Conservation (phyloP, 1,140 invertebrate genomes). For the Drosophila nigrodunni region DNA sequence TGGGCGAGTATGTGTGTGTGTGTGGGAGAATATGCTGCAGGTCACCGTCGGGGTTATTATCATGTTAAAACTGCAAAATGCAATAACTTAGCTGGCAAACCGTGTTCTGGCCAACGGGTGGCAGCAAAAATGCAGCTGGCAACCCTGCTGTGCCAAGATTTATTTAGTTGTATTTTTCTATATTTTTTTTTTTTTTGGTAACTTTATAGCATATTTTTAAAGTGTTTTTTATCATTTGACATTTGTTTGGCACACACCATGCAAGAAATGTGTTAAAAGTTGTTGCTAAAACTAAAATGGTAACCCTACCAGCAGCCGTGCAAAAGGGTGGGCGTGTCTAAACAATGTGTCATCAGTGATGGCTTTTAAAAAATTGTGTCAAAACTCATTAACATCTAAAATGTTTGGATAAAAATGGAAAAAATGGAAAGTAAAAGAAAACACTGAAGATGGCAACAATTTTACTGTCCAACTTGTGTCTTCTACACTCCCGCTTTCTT, state of each 20-base stretch:
- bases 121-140: not conserved
- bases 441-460: constrained; percentile 7
- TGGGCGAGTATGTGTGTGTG: constrained; percentile 17
- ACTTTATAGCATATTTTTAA: constrained; percentile 19
- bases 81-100: constrained; percentile 65
- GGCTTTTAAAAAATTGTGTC: constrained; percentile 45
- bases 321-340: not conserved
- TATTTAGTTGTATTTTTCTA: constrained; percentile 47
- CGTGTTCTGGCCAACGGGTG: constrained; percentile 44
- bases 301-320: not conserved
- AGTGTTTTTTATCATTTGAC: constrained; percentile 14
- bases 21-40: constrained; percentile 27
- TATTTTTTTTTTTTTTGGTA: constrained; percentile 11
- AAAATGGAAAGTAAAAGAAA: constrained; percentile 1
- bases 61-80: constrained; percentile 66
- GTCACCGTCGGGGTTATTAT: constrained; percentile 63
- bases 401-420: not conserved
- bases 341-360: constrained; percentile 62
- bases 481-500: not conserved
- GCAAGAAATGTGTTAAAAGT: constrained; percentile 24
- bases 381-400: constrained; percentile 62
- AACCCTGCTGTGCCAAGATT: constrained; percentile 58
- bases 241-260: not conserved
- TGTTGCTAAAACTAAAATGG: not conserved
- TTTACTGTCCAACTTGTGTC: not conserved